These are phyloP conservation scores for Equus quagga DNA, from an alignment of 2,113 vertebrate genomes.

Conservation along the genomic window DNA sequence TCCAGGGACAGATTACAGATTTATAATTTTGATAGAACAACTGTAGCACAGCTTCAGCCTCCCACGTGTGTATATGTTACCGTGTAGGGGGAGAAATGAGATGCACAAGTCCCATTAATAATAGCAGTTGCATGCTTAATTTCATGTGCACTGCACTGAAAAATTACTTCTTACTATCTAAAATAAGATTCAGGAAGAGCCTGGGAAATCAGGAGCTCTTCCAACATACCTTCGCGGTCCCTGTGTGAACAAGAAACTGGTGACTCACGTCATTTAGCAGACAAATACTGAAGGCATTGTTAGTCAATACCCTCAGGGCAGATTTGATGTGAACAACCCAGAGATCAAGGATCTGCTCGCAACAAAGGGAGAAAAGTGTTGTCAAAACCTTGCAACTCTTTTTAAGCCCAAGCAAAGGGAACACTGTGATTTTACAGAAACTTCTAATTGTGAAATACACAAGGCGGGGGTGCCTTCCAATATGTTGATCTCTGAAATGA, in stretches of 20 bases:
- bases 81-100: not conserved
- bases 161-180: constrained; percentile 78
- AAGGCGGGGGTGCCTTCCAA: not conserved
- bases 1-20: constrained; percentile 68
- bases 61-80: constrained; percentile 53
- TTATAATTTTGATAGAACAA: constrained; percentile 64
- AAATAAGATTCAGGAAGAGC: constrained; percentile 67
- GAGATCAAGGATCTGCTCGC: constrained; percentile 27
- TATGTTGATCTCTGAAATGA: not conserved
- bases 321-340: not conserved
- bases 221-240: not conserved
- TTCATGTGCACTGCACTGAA: constrained; percentile 76
- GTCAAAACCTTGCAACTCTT: constrained; percentile 5
- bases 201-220: constrained; percentile 64
- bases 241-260: not conserved
- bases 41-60: constrained; percentile 31
- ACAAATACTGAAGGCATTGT: not conserved
- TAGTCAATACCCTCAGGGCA: not conserved
- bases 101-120: constrained; percentile 74
- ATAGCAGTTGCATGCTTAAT: constrained; percentile 76
- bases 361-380: not conserved
- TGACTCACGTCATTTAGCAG: not conserved
- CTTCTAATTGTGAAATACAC: not conserved
- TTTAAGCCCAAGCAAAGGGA: not conserved
- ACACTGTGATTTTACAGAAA: not conserved